Evolutionary conservation across 2,113 vertebrate genomes (phyloP), one percentile per base, ranked within the genome.

Genomic region (Sphaerodactylus townsendi): DNA sequence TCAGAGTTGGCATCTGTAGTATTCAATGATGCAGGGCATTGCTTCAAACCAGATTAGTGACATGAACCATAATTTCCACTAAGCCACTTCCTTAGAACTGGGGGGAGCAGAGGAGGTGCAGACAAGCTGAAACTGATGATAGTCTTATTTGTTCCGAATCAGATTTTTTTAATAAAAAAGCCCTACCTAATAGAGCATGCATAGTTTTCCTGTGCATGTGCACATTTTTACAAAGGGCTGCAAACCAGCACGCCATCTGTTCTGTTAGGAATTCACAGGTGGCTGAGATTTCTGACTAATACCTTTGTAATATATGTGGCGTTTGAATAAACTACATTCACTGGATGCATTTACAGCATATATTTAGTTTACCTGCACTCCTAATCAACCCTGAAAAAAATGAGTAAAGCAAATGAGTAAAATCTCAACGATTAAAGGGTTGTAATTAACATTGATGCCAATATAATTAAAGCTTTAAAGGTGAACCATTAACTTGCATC

Each of bases 381-480:
- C 30, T 25, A 23, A 79, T 62, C 59, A 62, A 62, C 59, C 59
- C 23, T 28, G 66, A 7, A 15, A 19, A 19, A 62, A 37, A 41
- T 30, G 44, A 64, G 44, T 30, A 74, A 76, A 75, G 62, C 6
- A 50, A 83, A 66, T 39, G 33, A 74, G 46, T 23, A 23, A 75
- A 46, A 13, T 28, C 25, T 65, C n/a, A 39, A 30, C 25, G 10
- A 35, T 17, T 33, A 66, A 37, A 30, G 35, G 30, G 17, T 59
- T 37, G 21, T 33, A 68, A 79, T 11, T 66, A 68, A 9, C 70
- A 0, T 66, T 59, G 50, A 30, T 50, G n/a, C 28, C 82, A 90
- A 82, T 10, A 85, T 10, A 83, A 80, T 66, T 65, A 13, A 39
- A 83, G 39, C 88, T 3, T 85, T 87, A 86, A 69, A 81, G 70